These are phyloP conservation scores for Sympetrum striolatum DNA, from an alignment of 2,888 invertebrate genomes.

Conservation along the genomic window DNA sequence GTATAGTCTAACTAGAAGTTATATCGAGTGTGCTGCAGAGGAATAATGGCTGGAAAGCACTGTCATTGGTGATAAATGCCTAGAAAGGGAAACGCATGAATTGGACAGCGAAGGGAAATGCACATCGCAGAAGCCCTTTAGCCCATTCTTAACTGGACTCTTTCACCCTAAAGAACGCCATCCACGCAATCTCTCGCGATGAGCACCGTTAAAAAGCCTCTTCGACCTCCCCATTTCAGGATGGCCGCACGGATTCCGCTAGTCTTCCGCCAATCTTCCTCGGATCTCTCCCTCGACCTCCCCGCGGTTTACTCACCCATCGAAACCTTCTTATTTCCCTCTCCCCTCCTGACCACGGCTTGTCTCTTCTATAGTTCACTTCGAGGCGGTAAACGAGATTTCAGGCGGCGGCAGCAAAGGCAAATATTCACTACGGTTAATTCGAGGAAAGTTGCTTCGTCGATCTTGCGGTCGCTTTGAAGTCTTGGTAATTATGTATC, in stretches of 20 bases:
- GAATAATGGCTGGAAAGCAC: too few relatives aligned
- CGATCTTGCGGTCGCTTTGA: constrained; percentile 37
- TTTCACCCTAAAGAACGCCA: neutral
- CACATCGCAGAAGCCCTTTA: too few relatives aligned
- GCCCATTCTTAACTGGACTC: too few relatives aligned
- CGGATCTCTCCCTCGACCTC: neutral
- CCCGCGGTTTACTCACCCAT: neutral
- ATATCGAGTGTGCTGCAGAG: too few relatives aligned
- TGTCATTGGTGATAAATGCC: too few relatives aligned
- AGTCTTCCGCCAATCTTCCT: neutral
- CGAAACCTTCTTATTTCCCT: neutral
- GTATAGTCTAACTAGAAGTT: too few relatives aligned
- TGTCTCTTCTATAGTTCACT: constrained; percentile 26
- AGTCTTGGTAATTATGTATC: constrained; percentile 38
- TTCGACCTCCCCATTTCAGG: neutral
- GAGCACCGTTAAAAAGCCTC: too few relatives aligned
- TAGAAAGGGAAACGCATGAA: too few relatives aligned
- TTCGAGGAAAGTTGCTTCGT: constrained; percentile 31
- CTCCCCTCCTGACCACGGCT: neutral
- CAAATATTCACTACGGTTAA: constrained; percentile 37
- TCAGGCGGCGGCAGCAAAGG: constrained; percentile 28
- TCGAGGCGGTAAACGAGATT: constrained; percentile 34
- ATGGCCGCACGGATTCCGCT: too few relatives aligned
- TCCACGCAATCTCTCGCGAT: neutral
- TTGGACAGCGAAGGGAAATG: too few relatives aligned